phyloP scores from a whole-genome alignment of 2,888 invertebrate genomes.

The Cerastis rubricosa region DNA sequence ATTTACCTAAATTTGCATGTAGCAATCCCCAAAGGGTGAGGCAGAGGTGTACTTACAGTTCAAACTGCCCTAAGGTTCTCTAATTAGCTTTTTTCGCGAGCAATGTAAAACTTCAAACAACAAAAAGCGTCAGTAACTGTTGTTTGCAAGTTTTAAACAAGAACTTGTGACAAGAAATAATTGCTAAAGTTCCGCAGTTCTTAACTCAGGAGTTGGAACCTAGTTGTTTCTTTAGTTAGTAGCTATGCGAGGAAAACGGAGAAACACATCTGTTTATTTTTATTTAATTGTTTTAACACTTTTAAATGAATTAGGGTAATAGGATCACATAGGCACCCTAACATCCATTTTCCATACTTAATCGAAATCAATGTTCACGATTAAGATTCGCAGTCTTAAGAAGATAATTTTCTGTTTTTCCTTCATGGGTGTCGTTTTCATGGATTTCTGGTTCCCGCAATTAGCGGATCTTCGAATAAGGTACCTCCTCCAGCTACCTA shows the following conservation, averaged over 20 bases:
- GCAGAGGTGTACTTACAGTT: no score
- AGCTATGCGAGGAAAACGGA: background rate
- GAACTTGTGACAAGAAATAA: slow-evolving; percentile 26
- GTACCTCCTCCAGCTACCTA: no score
- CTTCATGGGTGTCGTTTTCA: no score
- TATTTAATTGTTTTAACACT: background rate
- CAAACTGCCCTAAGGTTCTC: no score
- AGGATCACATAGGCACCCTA: background rate
- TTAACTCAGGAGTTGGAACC: slow-evolving; percentile 21
- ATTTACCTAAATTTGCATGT: no score
- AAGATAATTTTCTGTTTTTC: no score
- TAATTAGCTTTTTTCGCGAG: background rate
- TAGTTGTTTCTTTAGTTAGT: slow-evolving; percentile 18
- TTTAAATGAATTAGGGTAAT: background rate
- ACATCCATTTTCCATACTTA: background rate
- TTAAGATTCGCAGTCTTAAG: background rate
- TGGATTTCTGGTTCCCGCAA: no score
- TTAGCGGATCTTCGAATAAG: no score
- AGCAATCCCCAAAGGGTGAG: no score
- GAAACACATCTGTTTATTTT: background rate
- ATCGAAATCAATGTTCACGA: background rate
- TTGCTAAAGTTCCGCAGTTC: slow-evolving; percentile 37
- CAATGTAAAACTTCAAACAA: slow-evolving; percentile 4
- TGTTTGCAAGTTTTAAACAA: slow-evolving; percentile 21
- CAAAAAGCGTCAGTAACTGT: slow-evolving; percentile 2